These are phyloP conservation scores for Sebastolobus alascanus DNA, from an alignment of 2,797 vertebrate species.

Conservation along the genomic window DNA sequence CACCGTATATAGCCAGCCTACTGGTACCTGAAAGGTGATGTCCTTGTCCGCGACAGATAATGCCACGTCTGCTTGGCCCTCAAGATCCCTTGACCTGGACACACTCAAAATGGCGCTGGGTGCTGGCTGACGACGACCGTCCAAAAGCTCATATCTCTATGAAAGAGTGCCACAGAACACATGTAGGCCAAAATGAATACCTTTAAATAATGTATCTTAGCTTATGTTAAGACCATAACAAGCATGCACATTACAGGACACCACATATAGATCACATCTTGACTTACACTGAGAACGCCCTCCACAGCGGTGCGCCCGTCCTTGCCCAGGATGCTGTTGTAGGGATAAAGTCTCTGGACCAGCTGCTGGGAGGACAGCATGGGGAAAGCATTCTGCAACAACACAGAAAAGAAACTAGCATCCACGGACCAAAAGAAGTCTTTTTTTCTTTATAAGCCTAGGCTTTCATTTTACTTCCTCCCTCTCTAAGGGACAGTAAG, in stretches of 20 bases:
- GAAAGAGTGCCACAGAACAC: slow-evolving; percentile 1
- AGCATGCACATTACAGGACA: background rate
- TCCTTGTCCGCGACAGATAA: slow-evolving; percentile 85
- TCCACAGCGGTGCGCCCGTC: slow-evolving; percentile 92
- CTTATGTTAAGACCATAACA: background rate
- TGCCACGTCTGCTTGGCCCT: slow-evolving; percentile 86
- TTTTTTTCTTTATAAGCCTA: background rate
- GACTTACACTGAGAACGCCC: slow-evolving; percentile 89
- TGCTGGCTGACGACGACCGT: slow-evolving; percentile 74
- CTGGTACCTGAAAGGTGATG: slow-evolving; percentile 89
- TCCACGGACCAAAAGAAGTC: background rate
- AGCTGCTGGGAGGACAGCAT: slow-evolving; percentile 89
- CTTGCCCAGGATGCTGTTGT: slow-evolving; percentile 89
- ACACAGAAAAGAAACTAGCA: slow-evolving; percentile 21
- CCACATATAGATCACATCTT: background rate
- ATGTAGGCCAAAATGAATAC: background rate
- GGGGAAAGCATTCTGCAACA: slow-evolving; percentile 90
- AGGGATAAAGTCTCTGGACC: slow-evolving; percentile 93
- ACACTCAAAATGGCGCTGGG: slow-evolving; percentile 82
- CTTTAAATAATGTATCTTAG: background rate
- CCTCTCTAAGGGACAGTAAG: background rate
- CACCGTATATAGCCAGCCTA: background rate
- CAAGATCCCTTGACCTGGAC: slow-evolving; percentile 61
- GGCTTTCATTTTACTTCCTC: background rate
- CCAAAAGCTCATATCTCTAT: slow-evolving; percentile 93